phyloP scores from a whole-genome alignment of 2,797 vertebrate genomes.

The Lutjanus campechanus region DNA sequence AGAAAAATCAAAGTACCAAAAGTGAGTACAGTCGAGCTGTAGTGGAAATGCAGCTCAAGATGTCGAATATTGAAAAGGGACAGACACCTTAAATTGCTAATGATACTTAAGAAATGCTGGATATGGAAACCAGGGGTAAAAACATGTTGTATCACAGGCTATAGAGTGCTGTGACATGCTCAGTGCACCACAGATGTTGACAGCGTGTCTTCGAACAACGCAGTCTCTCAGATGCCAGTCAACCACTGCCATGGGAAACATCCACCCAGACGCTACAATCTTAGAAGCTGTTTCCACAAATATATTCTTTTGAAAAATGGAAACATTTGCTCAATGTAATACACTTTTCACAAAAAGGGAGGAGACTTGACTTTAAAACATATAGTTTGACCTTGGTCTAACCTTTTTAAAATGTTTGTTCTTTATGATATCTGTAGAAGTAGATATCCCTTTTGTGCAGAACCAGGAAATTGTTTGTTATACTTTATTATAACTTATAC shows the following conservation, averaged over 20 bases:
- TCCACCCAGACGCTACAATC: not conserved
- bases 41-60: not conserved
- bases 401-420: not conserved
- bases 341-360: not conserved
- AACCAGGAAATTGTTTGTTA: not conserved
- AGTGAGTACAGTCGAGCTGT: too few relatives aligned
- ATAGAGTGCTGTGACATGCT: not conserved
- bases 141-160: not conserved
- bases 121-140: not conserved
- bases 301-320: not conserved
- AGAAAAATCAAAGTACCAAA: too few relatives aligned
- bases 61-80: conserved; percentile 12
- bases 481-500: not conserved
- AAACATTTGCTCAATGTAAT: not conserved
- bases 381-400: not conserved
- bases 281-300: not conserved
- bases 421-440: not conserved
- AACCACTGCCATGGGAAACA: not conserved
- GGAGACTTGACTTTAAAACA: not conserved
- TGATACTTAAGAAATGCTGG: not conserved
- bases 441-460: not conserved
- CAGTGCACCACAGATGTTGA: not conserved
- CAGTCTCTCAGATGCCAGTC: conserved; percentile 2
- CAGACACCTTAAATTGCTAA: not conserved
- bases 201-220: not conserved